Conservation (phyloP, 2,888 invertebrate species). For the Thumatha senex region DNA sequence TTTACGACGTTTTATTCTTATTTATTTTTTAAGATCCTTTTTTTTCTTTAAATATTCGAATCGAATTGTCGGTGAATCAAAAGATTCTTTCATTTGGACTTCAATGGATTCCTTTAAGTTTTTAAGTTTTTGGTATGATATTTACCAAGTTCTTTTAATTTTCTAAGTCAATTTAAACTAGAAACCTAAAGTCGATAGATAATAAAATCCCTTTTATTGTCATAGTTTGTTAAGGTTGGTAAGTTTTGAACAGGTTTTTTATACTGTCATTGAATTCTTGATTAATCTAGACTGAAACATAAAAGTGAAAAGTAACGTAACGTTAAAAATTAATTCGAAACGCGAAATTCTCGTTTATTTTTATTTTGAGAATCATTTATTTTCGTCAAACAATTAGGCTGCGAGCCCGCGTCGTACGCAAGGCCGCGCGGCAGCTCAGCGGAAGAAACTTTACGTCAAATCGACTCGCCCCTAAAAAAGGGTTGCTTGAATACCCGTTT, state of each 20-base stretch:
- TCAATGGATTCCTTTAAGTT: too few species aligned
- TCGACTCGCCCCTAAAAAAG: constrained; percentile 65
- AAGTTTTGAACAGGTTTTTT: constrained; percentile 41
- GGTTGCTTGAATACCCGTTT: constrained; percentile 69
- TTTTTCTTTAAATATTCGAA: too few species aligned
- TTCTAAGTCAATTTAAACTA: too few species aligned
- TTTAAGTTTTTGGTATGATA: too few species aligned
- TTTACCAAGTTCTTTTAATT: too few species aligned
- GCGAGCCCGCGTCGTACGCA: constrained; percentile 61
- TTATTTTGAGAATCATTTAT: constrained; percentile 80
- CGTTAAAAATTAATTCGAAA: constrained; percentile 73
- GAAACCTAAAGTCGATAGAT: constrained; percentile 12
- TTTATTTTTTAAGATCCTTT: too few species aligned
- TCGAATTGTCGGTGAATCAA: too few species aligned
- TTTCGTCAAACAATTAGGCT: constrained; percentile 81
- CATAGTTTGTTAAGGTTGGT: constrained; percentile 34
- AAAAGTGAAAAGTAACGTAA: constrained; percentile 60
- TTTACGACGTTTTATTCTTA: too few species aligned
- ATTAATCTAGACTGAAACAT: constrained; percentile 52
- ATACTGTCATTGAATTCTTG: constrained; percentile 42
- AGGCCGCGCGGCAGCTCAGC: constrained; percentile 55
- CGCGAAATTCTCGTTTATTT: constrained; percentile 78
- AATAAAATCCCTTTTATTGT: constrained; percentile 29
- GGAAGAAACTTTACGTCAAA: constrained; percentile 75
- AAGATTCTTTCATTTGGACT: too few species aligned